phyloP scores from a whole-genome alignment of 2,888 invertebrate genomes.

The Synergus laeviventris region DNA sequence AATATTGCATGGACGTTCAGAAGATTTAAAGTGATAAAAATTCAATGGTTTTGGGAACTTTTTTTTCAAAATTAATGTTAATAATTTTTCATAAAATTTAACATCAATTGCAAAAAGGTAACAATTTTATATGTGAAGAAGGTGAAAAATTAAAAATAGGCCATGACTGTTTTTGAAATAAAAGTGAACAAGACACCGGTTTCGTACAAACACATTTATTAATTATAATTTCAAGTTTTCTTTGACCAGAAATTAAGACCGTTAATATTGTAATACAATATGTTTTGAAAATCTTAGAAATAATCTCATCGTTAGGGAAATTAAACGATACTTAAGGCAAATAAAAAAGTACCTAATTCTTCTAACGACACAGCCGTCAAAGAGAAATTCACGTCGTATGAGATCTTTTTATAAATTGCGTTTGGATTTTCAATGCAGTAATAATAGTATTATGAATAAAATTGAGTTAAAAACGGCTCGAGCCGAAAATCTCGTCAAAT shows the following conservation, averaged over 20 bases:
- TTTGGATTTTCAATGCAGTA: neutral
- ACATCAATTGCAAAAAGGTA: too few species aligned
- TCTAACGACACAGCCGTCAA: neutral
- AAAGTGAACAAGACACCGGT: neutral
- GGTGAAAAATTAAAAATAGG: too few species aligned
- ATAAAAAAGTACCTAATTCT: neutral
- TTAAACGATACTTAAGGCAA: neutral
- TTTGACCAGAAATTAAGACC: conserved; percentile 1
- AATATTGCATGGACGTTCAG: too few species aligned
- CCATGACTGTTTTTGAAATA: neutral
- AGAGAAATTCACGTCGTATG: conserved; percentile 7
- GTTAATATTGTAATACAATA: conserved; percentile 29
- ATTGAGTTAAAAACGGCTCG: neutral
- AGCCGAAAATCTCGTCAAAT: conserved; percentile 5
- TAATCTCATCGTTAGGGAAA: neutral
- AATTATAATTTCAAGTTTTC: conserved; percentile 34
- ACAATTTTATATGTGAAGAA: too few species aligned
- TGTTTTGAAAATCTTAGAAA: conserved; percentile 11
- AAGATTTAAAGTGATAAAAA: too few species aligned
- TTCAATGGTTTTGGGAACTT: too few species aligned
- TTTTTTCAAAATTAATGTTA: too few species aligned
- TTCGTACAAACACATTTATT: conserved; percentile 34
- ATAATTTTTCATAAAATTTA: too few species aligned
- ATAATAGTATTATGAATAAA: neutral
- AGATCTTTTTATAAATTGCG: conserved; percentile 13